Evolutionary conservation across 2,888 invertebrate species (phyloP), one percentile per base, ranked within the genome.

Genomic region (Caenorhabditis sp.): DNA sequence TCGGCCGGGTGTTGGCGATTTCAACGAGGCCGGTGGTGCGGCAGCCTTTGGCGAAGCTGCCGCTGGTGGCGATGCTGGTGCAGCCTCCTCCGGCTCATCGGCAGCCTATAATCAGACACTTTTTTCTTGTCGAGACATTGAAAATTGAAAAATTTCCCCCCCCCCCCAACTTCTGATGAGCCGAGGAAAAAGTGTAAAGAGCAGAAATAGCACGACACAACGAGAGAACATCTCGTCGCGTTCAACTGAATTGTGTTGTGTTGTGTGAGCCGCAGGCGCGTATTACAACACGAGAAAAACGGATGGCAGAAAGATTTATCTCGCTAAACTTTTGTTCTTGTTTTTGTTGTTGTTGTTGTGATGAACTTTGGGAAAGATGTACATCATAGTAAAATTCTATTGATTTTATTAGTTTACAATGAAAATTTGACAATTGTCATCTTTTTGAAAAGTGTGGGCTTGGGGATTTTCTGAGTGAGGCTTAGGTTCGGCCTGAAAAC

Each of bases 1-100:
- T 64, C 70, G 51, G 51, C 77, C 77, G 27, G 84, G 84, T 55
- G 80, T 83, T 51, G 84, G 85, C 63, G 69, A 76, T 76, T 84
- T 83, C 61, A 83, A 60, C 54, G 74, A 77, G 54, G 74, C 72
- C 61, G 81, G 74, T 59, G 81, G 77, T 60, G 77, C 76, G 55
- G 78, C 74, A 26, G 75, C 66, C 27, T 63, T 62, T 62, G 75
- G 76, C 51, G 76, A 70, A 61, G 69, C 69, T 55, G 73, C 72
- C 5, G 72, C 72, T 55, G 81, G 69, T 59, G 81, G 79, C 51
- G 77, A 75, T 26, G 76, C 76, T 51, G 69, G 76, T n/a, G 65
- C 63, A 14, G 50, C 53, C 58, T 71, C 76, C 66, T 73, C 70
- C 43, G 77, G 70, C 67, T 77, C 70, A 49, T 77, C 76, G 31